A percentile compares a stretch with the other conserved stretches of the same genome.
Evolutionary conservation across 2,797 vertebrate genomes (phyloP).

Genomic region (Acestrorhynchus altus): DNA sequence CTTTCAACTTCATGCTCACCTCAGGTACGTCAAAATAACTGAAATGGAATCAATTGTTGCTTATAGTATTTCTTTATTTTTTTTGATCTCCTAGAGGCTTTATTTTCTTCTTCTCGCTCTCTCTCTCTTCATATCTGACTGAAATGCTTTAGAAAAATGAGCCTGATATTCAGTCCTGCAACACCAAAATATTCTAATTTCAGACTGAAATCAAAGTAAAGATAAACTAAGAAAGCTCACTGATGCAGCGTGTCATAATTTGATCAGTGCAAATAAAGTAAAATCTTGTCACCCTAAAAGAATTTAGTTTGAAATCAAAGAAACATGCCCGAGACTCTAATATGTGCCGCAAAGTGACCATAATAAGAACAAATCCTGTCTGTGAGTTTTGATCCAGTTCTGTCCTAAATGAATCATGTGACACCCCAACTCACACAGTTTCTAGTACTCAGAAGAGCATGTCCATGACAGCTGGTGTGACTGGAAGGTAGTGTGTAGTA

Average conservation of each 20-base stretch:
- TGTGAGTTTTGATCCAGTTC: too few species aligned
- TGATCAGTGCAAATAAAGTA: background rate
- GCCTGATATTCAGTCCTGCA: slow-evolving; percentile 17
- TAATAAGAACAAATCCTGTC: background rate
- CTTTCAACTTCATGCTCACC: slow-evolving; percentile 33
- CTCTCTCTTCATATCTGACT: slow-evolving; percentile 34
- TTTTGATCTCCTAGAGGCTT: background rate
- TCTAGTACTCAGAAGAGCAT: slow-evolving; percentile 42
- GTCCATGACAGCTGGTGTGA: slow-evolving; percentile 60
- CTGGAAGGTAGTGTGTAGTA: slow-evolving; percentile 44
- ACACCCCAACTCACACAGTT: slow-evolving; percentile 39
- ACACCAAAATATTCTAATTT: slow-evolving; percentile 17
- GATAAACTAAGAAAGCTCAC: slow-evolving; percentile 1
- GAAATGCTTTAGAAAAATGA: slow-evolving; percentile 13
- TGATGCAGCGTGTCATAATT: background rate
- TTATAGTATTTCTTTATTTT: slow-evolving; percentile 63
- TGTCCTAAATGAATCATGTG: slow-evolving; percentile 50
- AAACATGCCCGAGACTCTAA: slow-evolving; percentile 28
- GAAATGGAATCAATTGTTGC: slow-evolving; percentile 66
- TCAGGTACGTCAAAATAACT: slow-evolving; percentile 63
- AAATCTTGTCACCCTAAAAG: background rate
- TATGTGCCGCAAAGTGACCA: background rate
- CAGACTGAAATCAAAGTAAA: background rate
- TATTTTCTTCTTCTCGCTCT: background rate
- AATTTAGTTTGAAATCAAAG: slow-evolving; percentile 38